phyloP scores from a whole-genome alignment of 1,140 invertebrate genomes.

The Drosophila eugracilis region DNA sequence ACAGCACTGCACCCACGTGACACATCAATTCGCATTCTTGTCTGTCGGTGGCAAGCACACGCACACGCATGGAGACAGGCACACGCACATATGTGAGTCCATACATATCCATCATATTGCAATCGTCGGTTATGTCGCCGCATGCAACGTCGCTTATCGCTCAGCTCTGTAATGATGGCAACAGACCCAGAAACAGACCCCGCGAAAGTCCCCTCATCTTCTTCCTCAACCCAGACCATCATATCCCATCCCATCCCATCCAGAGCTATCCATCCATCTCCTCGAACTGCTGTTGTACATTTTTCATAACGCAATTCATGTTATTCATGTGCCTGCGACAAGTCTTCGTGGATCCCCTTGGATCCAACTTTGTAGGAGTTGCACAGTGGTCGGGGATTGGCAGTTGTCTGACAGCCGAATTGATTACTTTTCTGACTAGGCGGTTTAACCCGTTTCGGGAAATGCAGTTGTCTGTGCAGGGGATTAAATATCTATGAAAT shows the following conservation, averaged over 20 bases:
- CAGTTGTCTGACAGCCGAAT: conserved; percentile 14
- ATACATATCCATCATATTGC: conserved; percentile 68
- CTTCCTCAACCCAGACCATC: neutral
- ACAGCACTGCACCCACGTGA: conserved; percentile 73
- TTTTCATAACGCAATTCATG: conserved; percentile 78
- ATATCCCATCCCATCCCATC: neutral
- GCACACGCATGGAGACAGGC: too few relatives aligned
- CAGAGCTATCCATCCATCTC: conserved; percentile 9
- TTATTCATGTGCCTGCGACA: conserved; percentile 70
- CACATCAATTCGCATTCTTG: conserved; percentile 79
- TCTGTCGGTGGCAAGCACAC: conserved; percentile 48
- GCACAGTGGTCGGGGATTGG: conserved; percentile 35
- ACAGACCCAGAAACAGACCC: conserved; percentile 19
- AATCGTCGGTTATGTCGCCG: conserved; percentile 75
- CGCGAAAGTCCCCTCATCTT: conserved; percentile 7
- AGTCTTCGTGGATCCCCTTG: conserved; percentile 20
- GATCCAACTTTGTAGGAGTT: neutral
- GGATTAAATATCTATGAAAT: neutral
- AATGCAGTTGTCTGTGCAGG: conserved; percentile 9
- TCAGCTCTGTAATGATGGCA: conserved; percentile 78
- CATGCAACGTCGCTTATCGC: conserved; percentile 82
- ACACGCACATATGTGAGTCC: conserved; percentile 5
- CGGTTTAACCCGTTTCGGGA: neutral
- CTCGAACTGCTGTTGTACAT: conserved; percentile 61
- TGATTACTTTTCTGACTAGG: conserved; percentile 20